phyloP scores from a whole-genome alignment of 2,113 vertebrate genomes.

The Crotalus helleri region DNA sequence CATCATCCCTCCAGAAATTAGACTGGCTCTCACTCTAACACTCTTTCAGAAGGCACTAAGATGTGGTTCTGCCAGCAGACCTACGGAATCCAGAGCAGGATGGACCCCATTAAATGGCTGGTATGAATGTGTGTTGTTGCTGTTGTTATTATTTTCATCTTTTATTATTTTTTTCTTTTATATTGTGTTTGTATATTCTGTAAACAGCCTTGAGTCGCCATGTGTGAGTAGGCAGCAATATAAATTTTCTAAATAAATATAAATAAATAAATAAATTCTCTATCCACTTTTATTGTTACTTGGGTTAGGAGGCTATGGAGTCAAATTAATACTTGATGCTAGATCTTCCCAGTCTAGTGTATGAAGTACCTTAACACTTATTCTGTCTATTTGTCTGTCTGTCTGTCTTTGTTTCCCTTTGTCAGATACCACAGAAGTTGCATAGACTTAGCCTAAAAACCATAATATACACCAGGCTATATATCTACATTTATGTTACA shows the following conservation, averaged over 20 bases:
- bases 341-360: neutral
- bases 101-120: too few species aligned
- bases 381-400: neutral
- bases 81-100: too few species aligned
- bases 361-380: neutral
- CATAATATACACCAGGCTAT: neutral
- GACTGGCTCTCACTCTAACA: too few species aligned
- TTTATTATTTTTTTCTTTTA: too few species aligned
- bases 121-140: too few species aligned
- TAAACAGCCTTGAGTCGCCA: too few species aligned
- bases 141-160: too few species aligned
- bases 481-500: neutral
- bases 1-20: too few species aligned
- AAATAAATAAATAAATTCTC: neutral
- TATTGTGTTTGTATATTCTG: too few species aligned
- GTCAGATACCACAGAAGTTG: neutral
- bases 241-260: neutral
- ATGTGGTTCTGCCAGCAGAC: too few species aligned
- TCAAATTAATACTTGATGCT: neutral
- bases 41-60: too few species aligned
- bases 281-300: neutral
- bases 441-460: neutral
- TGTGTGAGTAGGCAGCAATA: too few species aligned
- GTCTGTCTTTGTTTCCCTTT: neutral
- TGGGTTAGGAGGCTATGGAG: neutral